Evolutionary conservation across 2,797 vertebrate genomes (phyloP).

Genomic region (Momotus momota): DNA sequence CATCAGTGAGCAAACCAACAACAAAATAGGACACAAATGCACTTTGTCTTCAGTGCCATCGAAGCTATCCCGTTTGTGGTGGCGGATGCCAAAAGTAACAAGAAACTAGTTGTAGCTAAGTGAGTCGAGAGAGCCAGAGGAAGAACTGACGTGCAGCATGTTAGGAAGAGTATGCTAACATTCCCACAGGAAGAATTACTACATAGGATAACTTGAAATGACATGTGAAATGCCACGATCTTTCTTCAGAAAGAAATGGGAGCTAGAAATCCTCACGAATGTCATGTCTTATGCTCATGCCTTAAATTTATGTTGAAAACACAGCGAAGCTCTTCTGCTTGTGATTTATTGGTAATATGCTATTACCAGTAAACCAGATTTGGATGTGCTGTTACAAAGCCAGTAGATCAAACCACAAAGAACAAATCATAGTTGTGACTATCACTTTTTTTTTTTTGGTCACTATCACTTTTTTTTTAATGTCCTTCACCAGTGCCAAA

Average conservation of each 20-base stretch:
- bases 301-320: neutral
- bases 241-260: neutral
- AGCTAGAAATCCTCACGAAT: neutral
- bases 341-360: neutral
- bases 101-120: neutral
- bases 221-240: neutral
- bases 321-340: neutral
- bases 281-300: neutral
- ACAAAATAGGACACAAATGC: rapidly evolving
- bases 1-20: neutral
- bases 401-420: neutral
- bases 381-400: neutral
- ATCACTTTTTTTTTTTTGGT: neutral
- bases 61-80: neutral
- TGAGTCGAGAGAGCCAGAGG: neutral
- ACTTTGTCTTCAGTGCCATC: rapidly evolving
- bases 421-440: neutral
- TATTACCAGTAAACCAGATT: neutral
- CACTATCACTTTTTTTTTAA: neutral
- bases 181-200: neutral
- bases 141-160: neutral
- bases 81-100: neutral
- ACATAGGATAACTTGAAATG: neutral
- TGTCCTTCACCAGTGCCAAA: neutral
- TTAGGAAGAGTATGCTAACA: neutral